phyloP scores from a whole-genome alignment of 1,140 invertebrate genomes.

The Euura saliciscinereae region DNA sequence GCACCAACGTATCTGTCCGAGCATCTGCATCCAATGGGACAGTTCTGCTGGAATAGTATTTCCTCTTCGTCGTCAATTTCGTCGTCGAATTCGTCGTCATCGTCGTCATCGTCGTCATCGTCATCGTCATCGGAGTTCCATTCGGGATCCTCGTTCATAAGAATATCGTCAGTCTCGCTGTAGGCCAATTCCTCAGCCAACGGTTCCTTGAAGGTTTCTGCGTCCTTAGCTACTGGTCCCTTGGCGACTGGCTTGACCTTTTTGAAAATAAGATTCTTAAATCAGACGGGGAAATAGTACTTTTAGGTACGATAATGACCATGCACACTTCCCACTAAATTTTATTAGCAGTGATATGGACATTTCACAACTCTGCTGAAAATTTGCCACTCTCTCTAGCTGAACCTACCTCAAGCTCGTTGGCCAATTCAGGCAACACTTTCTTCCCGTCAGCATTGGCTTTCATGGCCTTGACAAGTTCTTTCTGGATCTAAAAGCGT shows the following conservation, averaged over 20 bases:
- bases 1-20: slow-evolving; percentile 53
- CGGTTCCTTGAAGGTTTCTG: slow-evolving; percentile 34
- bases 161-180: slow-evolving; percentile 33
- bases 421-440: background rate
- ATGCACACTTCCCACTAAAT: background rate
- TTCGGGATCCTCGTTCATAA: slow-evolving; percentile 33
- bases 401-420: background rate
- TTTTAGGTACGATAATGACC: background rate
- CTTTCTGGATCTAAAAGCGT: slow-evolving; percentile 38
- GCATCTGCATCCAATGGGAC: slow-evolving; percentile 50
- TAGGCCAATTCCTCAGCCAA: slow-evolving; percentile 41
- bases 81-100: slow-evolving; percentile 35
- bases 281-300: slow-evolving; percentile 14
- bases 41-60: slow-evolving; percentile 34
- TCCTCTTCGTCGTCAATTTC: slow-evolving; percentile 46
- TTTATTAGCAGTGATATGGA: too few relatives aligned
- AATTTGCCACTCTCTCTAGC: background rate
- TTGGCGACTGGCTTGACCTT: slow-evolving; percentile 16
- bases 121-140: slow-evolving; percentile 32
- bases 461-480: slow-evolving; percentile 46
- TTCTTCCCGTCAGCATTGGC: slow-evolving; percentile 37
- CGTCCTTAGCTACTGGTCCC: slow-evolving; percentile 11
- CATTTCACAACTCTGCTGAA: too few relatives aligned
- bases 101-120: slow-evolving; percentile 45
- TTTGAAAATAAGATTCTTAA: slow-evolving; percentile 18